Conservation (phyloP, 2,113 vertebrate genomes). For the Elaphurus davidianus region DNA sequence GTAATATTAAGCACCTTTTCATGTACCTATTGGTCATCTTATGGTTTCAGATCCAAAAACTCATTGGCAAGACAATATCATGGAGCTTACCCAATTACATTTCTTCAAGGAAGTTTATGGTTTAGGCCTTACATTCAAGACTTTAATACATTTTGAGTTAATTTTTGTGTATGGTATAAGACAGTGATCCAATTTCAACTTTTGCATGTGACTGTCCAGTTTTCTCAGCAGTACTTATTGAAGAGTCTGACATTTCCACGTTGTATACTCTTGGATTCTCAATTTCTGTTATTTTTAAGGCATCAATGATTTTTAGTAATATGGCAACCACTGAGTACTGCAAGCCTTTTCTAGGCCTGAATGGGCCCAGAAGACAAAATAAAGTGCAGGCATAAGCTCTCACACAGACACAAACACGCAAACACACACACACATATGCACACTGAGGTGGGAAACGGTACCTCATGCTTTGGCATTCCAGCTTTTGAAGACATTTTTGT, state of each 20-base stretch:
- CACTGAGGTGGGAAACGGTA: neutral
- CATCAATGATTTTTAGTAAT: neutral
- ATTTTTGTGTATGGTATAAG: neutral
- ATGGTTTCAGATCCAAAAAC: neutral
- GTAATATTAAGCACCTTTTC: neutral
- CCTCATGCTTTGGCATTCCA: neutral
- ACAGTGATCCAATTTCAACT: neutral
- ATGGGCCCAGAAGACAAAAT: neutral
- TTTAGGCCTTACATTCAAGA: neutral
- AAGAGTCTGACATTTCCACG: neutral
- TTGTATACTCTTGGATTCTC: neutral
- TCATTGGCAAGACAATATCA: neutral
- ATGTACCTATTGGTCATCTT: neutral
- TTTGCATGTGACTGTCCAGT: neutral
- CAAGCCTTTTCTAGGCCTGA: neutral
- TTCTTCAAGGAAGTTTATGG: neutral
- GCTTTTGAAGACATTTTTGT: neutral
- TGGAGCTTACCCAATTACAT: neutral
- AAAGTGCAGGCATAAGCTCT: neutral
- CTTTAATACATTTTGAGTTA: neutral
- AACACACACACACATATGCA: neutral
- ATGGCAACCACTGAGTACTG: neutral
- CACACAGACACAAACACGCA: no score
- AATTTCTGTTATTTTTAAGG: neutral
- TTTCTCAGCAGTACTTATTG: neutral